Base-by-base conservation (phyloP, 2,113 vertebrate genomes). In the Ochotona curzoniae region DNA sequence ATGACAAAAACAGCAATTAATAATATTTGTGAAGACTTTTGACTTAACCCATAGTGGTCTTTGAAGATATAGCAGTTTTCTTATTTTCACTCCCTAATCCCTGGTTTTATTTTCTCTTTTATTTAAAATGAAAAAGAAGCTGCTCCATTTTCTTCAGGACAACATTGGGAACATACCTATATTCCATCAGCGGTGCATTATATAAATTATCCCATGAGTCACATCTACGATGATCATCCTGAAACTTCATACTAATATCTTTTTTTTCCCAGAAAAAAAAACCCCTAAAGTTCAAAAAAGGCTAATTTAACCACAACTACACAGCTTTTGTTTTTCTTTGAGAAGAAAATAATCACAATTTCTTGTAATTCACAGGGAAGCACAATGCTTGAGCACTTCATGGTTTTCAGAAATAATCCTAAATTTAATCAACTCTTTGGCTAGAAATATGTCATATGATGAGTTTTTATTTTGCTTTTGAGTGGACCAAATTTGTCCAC, bases 371-470 rank as follows among this genome's bases (percentile, higher is more conserved):
- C 44, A 69, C 5, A 79, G 23, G 91, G 23, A 78, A 85, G 38
- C 8, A 25, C 49, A 86, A 79, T n/a, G 14, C 78, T 61, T 90
- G 79, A 95, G 9, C 32, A 38, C 10, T 25, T 64, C 47, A 64
- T 81, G 64, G 35, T 93, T 78, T 76, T 86, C 21, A 64, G 75
- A 12, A 73, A 57, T 54, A 82, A 87, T 76, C 61, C 10, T 92
- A 21, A 90, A 79, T 66, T 87, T 71, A 3, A 81, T 38, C 44
- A 87, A 32, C 13, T 66, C 30, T 90, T 28, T 49, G 35, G 32
- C 35, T 79, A 30, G 83, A 32, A 74, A 30, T 60, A 2, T 75
- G 13, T 13, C 44, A 47, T 82, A 66, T 35, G 47, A 0, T 76
- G 30, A 35, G 2, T 2, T 54, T 84, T 38, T 67, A 75, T 44